phyloP scores from a whole-genome alignment of 2,797 vertebrate species.

The Nannoperca australis region DNA sequence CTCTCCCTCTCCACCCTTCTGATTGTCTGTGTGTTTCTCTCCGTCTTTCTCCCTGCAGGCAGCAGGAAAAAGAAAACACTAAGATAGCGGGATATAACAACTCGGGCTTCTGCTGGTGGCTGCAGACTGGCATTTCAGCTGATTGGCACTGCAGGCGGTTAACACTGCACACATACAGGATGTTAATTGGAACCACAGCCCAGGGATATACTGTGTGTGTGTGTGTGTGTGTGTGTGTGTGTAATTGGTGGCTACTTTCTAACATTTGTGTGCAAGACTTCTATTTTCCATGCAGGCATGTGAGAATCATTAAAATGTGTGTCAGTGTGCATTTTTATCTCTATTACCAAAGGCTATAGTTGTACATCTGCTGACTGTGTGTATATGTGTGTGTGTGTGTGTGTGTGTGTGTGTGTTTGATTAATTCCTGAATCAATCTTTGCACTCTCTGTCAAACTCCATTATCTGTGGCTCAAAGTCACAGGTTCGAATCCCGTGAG shows the following conservation, averaged over 20 bases:
- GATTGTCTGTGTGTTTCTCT: conserved; percentile 37
- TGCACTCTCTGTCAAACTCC: conserved; percentile 16
- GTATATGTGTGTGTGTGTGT: conserved; percentile 2
- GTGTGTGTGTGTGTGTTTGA: conserved; percentile 13
- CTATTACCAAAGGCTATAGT: conserved; percentile 26
- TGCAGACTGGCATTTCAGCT: conserved; percentile 64
- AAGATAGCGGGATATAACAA: conserved; percentile 34
- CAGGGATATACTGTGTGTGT: conserved; percentile 25
- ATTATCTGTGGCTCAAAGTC: conserved; percentile 16
- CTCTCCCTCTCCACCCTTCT: conserved; percentile 36
- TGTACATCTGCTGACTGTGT: conserved; percentile 13
- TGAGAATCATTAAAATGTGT: conserved; percentile 42
- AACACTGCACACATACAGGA: conserved; percentile 44
- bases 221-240: conserved; percentile 26
- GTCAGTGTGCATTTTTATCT: conserved; percentile 30
- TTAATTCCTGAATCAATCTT: conserved; percentile 40
- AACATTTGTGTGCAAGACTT: conserved; percentile 21
- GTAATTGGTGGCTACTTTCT: conserved; percentile 24
- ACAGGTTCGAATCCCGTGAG: not conserved
- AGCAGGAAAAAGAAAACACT: conserved; percentile 25
- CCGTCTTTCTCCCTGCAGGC: conserved; percentile 42
- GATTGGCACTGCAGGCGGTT: conserved; percentile 65
- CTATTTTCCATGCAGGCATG: conserved; percentile 28
- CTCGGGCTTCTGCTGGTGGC: conserved; percentile 35
- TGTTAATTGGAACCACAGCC: conserved; percentile 67